Percentiles rank a stretch among this genome's conserved stretches.
phyloP scores from a whole-genome alignment of 2,113 vertebrate genomes.

The Seriola dumerili region DNA sequence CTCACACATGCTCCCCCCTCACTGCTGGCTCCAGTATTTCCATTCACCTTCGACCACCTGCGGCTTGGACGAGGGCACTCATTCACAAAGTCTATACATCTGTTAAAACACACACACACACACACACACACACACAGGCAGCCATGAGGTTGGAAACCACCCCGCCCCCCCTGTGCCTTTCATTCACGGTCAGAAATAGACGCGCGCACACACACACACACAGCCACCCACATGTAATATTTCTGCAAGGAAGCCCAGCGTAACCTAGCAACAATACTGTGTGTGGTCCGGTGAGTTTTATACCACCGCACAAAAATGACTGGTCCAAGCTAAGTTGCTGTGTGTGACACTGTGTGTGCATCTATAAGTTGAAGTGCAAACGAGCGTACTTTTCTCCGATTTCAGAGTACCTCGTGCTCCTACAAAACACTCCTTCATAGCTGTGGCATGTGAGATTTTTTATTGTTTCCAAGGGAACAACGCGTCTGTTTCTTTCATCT shows the following conservation, averaged over 20 bases:
- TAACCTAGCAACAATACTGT: slow-evolving; percentile 77
- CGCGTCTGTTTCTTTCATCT: slow-evolving; percentile 8
- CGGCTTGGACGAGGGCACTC: slow-evolving; percentile 11
- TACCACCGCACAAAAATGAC: background rate
- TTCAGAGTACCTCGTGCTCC: background rate
- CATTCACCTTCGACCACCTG: slow-evolving; percentile 10
- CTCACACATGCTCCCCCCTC: background rate
- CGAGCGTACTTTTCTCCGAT: background rate
- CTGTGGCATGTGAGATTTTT: background rate
- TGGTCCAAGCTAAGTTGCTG: slow-evolving; percentile 27
- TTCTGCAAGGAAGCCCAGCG: slow-evolving; percentile 40
- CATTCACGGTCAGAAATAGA: slow-evolving; percentile 13
- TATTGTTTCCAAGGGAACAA: slow-evolving; percentile 40
- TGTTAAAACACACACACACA: slow-evolving; percentile 53
- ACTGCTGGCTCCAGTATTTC: background rate
- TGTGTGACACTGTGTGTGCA: background rate
- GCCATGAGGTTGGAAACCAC: background rate
- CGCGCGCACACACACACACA: slow-evolving; percentile 5
- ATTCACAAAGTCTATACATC: slow-evolving; percentile 51
- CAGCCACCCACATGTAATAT: slow-evolving; percentile 54
- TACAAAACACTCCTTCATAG: background rate
- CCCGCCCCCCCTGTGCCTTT: background rate
- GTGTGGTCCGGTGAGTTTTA: slow-evolving; percentile 58
- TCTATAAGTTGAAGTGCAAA: slow-evolving; percentile 10
- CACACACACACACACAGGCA: slow-evolving; percentile 15